Evolutionary conservation across 37 sponge, comb jelly and placozoan species (phyloP).

Genomic region (Ephydatia muelleri): DNA sequence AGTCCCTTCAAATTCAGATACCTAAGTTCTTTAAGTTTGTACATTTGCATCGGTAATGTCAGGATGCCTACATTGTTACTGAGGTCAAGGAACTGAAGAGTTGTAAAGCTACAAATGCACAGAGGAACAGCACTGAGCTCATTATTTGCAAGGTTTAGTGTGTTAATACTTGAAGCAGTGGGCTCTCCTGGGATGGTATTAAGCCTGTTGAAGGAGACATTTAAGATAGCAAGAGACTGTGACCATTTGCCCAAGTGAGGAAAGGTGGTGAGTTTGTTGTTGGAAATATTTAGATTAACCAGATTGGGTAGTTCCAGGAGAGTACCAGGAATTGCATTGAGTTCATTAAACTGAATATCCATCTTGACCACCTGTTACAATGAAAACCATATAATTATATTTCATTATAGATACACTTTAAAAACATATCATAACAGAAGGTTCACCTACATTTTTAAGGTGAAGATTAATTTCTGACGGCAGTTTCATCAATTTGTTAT

Average conservation of each 20-base stretch:
- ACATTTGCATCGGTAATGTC: slow-evolving; percentile 40
- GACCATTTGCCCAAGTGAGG: slow-evolving; percentile 32
- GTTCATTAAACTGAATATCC: slow-evolving; percentile 39
- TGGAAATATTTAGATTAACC: slow-evolving; percentile 43
- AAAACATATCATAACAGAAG: too few relatives aligned
- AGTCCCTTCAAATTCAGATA: slow-evolving; percentile 20
- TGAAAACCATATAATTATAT: too few relatives aligned
- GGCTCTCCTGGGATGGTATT: slow-evolving; percentile 30
- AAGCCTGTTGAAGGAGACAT: slow-evolving; percentile 49
- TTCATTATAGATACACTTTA: too few relatives aligned
- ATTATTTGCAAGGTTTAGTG: slow-evolving; percentile 49
- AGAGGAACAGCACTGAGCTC: slow-evolving; percentile 27
- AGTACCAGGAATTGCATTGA: slow-evolving; percentile 42
- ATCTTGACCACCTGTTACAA: slow-evolving; percentile 26
- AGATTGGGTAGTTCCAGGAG: slow-evolving; percentile 55
- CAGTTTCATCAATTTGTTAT: slow-evolving; percentile 62
- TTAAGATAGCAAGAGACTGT: slow-evolving; percentile 27
- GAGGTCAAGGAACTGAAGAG: slow-evolving; percentile 21
- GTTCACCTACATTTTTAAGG: slow-evolving; percentile 62
- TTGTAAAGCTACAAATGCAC: slow-evolving; percentile 42
- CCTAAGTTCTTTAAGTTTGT: slow-evolving; percentile 14
- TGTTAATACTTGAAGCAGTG: slow-evolving; percentile 20
- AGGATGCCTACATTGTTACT: slow-evolving; percentile 35
- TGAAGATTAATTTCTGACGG: slow-evolving; percentile 65
- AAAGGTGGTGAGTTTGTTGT: slow-evolving; percentile 36